Conservation (phyloP, 2,797 vertebrate species). For the Oophaga sylvatica region DNA sequence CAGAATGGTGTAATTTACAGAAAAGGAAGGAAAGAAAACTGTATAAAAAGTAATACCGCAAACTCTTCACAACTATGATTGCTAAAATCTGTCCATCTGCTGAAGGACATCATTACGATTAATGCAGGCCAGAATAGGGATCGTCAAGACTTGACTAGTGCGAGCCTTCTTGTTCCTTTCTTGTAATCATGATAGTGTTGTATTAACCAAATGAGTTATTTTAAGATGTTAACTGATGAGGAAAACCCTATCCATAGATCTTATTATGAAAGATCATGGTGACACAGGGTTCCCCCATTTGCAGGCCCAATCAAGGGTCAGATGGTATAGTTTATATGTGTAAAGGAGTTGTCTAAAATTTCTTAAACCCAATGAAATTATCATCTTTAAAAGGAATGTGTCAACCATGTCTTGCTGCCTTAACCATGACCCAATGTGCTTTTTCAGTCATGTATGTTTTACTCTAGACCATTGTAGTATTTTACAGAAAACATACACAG, state of each 20-base stretch:
- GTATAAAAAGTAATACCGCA: not conserved
- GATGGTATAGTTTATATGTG: too few species aligned
- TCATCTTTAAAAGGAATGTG: too few species aligned
- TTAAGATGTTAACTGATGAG: not conserved
- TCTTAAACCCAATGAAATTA: too few species aligned
- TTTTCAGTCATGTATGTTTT: too few species aligned
- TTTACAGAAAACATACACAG: too few species aligned
- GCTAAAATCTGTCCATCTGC: not conserved
- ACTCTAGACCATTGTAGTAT: too few species aligned
- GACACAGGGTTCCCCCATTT: too few species aligned
- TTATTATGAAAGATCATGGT: not conserved
- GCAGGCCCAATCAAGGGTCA: too few species aligned
- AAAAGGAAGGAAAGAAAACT: not conserved
- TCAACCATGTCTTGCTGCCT: too few species aligned
- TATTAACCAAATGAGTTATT: not conserved
- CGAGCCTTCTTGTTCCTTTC: not conserved
- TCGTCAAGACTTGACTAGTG: not conserved
- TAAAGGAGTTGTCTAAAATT: too few species aligned
- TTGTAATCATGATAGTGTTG: not conserved
- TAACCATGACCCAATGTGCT: too few species aligned
- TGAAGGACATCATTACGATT: not conserved
- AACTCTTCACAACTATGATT: not conserved
- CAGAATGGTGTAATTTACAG: constrained; percentile 10
- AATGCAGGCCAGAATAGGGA: not conserved
- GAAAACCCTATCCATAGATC: not conserved